Conservation (phyloP, 1,140 invertebrate genomes). For the Solenopsis invicta region DNA sequence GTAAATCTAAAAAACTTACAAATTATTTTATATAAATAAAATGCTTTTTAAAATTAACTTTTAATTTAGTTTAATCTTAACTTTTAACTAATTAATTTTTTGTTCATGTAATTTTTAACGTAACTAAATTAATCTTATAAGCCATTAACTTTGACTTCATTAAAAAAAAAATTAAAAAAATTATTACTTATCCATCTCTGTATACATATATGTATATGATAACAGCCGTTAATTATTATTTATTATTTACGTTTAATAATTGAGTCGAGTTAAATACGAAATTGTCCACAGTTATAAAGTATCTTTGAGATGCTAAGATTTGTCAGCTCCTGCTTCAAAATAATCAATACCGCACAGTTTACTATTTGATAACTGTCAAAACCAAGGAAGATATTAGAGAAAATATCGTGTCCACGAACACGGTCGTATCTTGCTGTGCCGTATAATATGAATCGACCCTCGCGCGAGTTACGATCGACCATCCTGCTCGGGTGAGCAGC, state of each 20-base stretch:
- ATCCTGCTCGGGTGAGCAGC: slow-evolving; percentile 14
- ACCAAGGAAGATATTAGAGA: slow-evolving; percentile 7
- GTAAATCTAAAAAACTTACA: no score
- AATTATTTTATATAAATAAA: no score
- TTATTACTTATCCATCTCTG: no score
- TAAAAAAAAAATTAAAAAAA: no score
- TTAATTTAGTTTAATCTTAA: no score
- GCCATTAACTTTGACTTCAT: no score
- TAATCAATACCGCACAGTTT: background rate
- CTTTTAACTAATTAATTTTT: no score
- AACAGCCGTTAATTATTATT: no score
- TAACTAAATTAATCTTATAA: no score
- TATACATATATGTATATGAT: no score
- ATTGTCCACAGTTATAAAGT: background rate
- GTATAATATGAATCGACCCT: slow-evolving; percentile 35
- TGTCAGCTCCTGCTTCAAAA: background rate
- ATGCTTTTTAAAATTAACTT: no score
- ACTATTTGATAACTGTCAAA: slow-evolving; percentile 14
- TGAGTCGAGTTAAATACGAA: background rate
- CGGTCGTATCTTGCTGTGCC: background rate
- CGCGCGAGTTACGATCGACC: slow-evolving; percentile 27
- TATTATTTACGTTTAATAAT: slow-evolving; percentile 4
- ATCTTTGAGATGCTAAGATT: background rate
- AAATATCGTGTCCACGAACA: slow-evolving; percentile 9
- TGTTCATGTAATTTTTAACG: no score